Evolutionary conservation across 2,113 vertebrate genomes (phyloP).

Genomic region (Lasiurus borealis): DNA sequence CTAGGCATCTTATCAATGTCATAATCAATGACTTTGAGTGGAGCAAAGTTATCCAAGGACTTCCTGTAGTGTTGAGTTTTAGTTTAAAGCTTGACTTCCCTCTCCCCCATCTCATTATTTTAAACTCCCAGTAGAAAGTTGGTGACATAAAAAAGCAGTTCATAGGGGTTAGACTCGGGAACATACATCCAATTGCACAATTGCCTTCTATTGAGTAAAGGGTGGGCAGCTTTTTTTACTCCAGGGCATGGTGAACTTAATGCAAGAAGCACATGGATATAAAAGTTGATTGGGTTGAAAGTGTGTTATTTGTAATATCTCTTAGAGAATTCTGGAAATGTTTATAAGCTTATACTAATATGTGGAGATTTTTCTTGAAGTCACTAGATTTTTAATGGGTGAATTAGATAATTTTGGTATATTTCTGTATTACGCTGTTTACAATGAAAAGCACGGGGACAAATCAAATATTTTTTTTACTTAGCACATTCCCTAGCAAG

Average conservation of each 20-base stretch:
- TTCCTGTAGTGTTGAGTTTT: not conserved
- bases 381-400: not conserved
- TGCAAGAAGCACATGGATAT: not conserved
- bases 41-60: not conserved
- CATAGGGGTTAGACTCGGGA: not conserved
- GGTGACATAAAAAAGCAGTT: not conserved
- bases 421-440: not conserved
- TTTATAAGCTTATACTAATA: not conserved
- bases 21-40: too few relatives aligned
- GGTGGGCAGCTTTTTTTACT: not conserved
- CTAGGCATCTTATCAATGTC: not conserved
- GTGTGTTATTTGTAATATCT: not conserved
- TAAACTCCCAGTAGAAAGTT: not conserved
- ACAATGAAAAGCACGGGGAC: not conserved
- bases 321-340: not conserved
- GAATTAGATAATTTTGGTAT: not conserved
- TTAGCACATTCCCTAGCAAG: not conserved
- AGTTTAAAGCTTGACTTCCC: not conserved
- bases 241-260: not conserved
- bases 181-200: not conserved
- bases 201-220: not conserved
- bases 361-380: not conserved
- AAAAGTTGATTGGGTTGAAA: not conserved
- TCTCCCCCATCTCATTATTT: not conserved
- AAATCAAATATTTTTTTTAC: conserved; percentile 14